Evolutionary conservation across 2,113 vertebrate genomes (phyloP).

Genomic region (Rhinogobius similis): DNA sequence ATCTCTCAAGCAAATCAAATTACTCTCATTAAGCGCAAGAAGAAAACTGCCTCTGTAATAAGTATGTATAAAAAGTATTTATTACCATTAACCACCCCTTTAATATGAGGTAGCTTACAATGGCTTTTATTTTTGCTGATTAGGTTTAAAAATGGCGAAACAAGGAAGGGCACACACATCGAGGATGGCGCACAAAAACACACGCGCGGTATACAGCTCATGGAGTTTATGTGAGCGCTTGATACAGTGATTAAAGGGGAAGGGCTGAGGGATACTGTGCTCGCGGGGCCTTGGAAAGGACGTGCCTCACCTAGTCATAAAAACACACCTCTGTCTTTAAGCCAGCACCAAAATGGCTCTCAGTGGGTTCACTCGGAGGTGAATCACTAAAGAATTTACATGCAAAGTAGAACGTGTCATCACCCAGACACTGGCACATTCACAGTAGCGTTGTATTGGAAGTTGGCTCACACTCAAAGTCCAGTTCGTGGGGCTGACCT

Average conservation of each 20-base stretch:
- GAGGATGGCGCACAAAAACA: conserved; percentile 29
- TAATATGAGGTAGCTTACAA: conserved; percentile 78
- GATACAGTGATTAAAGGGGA: conserved; percentile 81
- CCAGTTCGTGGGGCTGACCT: conserved; percentile 46
- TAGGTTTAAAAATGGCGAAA: conserved; percentile 79
- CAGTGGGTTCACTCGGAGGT: conserved; percentile 73
- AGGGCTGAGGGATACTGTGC: conserved; percentile 74
- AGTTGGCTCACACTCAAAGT: conserved; percentile 40
- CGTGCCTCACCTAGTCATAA: conserved; percentile 75
- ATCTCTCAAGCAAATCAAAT: conserved; percentile 99
- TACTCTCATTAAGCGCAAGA: conserved; percentile 98
- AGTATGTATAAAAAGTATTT: conserved; percentile 92
- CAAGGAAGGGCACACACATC: conserved; percentile 67
- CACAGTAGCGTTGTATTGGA: conserved; percentile 14
- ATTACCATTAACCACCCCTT: conserved; percentile 96
- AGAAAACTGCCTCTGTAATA: conserved; percentile 99
- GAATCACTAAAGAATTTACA: conserved; percentile 74
- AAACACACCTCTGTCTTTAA: conserved; percentile 77
- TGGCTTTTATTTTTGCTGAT: conserved; percentile 83
- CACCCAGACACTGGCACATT: conserved; percentile 51
- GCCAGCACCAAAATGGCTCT: conserved; percentile 59
- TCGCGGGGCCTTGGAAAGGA: conserved; percentile 76
- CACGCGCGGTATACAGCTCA: conserved; percentile 66
- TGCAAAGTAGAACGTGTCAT: conserved; percentile 73
- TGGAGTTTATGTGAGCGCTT: conserved; percentile 76